Conservation (phyloP, 2,797 vertebrate genomes). For the Channa striata region DNA sequence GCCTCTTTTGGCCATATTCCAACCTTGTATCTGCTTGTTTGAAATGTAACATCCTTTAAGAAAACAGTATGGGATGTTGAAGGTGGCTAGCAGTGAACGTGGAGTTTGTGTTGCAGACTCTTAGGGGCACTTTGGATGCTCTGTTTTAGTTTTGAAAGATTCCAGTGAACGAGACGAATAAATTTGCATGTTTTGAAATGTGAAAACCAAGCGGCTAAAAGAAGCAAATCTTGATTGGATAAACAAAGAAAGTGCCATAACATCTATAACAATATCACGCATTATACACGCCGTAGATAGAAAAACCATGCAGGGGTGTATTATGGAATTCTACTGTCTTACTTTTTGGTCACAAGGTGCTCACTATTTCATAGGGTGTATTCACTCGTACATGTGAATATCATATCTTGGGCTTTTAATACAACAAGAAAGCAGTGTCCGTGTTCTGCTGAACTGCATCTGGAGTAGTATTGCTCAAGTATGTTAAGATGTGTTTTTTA, state of each 20-base stretch:
- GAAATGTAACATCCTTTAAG: constrained; percentile 34
- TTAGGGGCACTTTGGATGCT: constrained; percentile 16
- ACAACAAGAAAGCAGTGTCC: constrained; percentile 31
- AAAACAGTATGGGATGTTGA: constrained; percentile 7
- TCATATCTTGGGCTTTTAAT: constrained; percentile 60
- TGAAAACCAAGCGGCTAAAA: constrained; percentile 8
- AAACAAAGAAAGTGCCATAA: constrained; percentile 60
- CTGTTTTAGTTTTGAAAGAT: constrained; percentile 25
- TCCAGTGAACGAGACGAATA: constrained; percentile 5
- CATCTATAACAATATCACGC: constrained; percentile 25
- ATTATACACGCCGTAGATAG: constrained; percentile 12
- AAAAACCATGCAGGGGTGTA: constrained; percentile 5
- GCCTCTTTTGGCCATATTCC: constrained; percentile 61
- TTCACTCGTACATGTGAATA: constrained; percentile 51
- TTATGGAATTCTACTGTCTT: neutral
- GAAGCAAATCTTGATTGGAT: constrained; percentile 11
- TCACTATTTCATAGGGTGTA: constrained; percentile 64
- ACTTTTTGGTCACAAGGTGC: constrained; percentile 70
- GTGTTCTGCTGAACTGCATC: constrained; percentile 27
- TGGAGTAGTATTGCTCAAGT: constrained; percentile 16
- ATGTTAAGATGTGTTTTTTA: constrained; percentile 5
- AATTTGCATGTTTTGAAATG: constrained; percentile 5
- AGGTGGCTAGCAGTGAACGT: constrained; percentile 24
- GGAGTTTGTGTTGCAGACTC: constrained; percentile 4
- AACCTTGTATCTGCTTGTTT: constrained; percentile 37